phyloP scores from a whole-genome alignment of 2,113 vertebrate genomes.

The Puntigrus tetrazona region DNA sequence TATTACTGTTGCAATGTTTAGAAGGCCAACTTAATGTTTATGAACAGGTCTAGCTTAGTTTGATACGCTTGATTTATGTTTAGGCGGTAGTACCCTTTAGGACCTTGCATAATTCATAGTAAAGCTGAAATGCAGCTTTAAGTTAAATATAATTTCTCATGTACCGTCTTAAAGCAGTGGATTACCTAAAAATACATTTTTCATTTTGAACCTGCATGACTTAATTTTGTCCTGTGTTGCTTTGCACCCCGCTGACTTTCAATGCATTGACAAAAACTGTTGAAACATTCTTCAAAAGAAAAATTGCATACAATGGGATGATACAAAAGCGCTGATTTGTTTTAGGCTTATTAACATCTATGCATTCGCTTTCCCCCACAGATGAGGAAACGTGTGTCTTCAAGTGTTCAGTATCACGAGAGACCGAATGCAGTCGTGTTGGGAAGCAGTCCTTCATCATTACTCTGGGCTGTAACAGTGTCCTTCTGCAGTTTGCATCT shows the following conservation, averaged over 20 bases:
- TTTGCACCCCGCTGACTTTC: neutral
- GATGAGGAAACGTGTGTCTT: conserved; percentile 90
- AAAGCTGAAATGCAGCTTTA: neutral
- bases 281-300: neutral
- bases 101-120: neutral
- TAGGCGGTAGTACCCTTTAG: neutral
- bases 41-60: neutral
- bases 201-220: neutral
- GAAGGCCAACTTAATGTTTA: neutral
- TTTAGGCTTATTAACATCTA: neutral
- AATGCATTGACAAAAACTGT: neutral
- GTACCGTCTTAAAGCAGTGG: neutral
- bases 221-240: neutral
- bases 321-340: neutral
- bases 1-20: neutral
- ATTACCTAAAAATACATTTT: neutral
- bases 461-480: conserved; percentile 92
- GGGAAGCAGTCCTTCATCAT: conserved; percentile 97
- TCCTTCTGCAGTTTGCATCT: conserved; percentile 91
- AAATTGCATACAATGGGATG: neutral
- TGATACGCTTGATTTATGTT: neutral
- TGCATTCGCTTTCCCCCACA: conserved; percentile 54
- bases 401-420: conserved; percentile 87
- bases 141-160: neutral
- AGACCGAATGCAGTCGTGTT: conserved; percentile 93